Evolutionary conservation across 2,888 invertebrate genomes (phyloP).

Genomic region (Cyrtodaria siliqua): DNA sequence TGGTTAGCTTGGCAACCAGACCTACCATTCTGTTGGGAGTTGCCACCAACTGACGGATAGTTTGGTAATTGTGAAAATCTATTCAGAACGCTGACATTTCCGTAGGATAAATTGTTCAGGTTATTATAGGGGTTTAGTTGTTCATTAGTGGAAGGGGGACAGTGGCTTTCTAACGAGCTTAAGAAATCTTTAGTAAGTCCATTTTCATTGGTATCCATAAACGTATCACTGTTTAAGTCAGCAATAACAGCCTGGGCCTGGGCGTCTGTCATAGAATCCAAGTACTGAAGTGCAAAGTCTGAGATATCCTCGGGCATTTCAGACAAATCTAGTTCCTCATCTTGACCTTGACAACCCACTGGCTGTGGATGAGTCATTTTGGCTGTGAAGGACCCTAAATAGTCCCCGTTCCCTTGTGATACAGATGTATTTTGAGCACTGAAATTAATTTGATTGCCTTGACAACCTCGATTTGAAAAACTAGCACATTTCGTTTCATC

Average conservation of each 20-base stretch:
- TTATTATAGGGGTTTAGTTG: too few species aligned
- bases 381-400: too few species aligned
- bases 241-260: conserved; percentile 40
- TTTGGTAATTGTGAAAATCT: too few species aligned
- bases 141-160: conserved; percentile 1
- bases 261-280: conserved; percentile 43
- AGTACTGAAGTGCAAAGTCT: conserved; percentile 58
- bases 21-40: conserved; percentile 1
- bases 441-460: too few species aligned
- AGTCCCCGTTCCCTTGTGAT: too few species aligned
- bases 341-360: neutral
- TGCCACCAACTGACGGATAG: too few species aligned
- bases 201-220: conserved; percentile 52
- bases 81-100: too few species aligned
- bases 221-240: conserved; percentile 40
- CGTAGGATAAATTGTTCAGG: too few species aligned
- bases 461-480: too few species aligned
- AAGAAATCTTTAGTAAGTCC: conserved; percentile 37
- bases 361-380: too few species aligned
- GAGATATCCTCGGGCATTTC: conserved; percentile 52
- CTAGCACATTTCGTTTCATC: too few species aligned
- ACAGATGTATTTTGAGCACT: too few species aligned
- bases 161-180: conserved; percentile 26
- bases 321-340: conserved; percentile 10
- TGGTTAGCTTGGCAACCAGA: conserved; percentile 10